phyloP scores from a whole-genome alignment of 2,888 invertebrate genomes.

The Habrosyne pyritoides region DNA sequence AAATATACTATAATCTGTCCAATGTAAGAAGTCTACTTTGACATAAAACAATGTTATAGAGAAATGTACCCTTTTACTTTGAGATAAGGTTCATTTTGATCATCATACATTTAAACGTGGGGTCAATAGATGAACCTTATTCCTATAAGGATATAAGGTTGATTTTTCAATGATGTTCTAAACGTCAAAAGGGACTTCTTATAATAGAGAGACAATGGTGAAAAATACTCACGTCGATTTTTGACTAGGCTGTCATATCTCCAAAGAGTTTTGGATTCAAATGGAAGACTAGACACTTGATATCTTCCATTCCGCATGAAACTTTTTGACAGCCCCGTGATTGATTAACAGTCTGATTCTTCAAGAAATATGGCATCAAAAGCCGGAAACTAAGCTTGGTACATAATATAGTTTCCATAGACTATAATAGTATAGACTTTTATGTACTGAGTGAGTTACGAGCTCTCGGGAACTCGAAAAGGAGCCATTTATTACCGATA shows the following conservation, averaged over 20 bases:
- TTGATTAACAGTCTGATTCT: background rate
- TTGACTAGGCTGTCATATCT: background rate
- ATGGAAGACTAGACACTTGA: background rate
- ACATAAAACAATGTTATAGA: too few species aligned
- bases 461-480: constrained; percentile 33
- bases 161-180: too few species aligned
- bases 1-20: too few species aligned
- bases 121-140: too few species aligned
- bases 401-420: background rate
- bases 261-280: background rate
- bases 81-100: too few species aligned
- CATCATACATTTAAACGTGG: too few species aligned
- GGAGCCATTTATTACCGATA: constrained; percentile 43
- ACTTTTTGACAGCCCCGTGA: background rate
- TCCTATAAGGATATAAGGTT: too few species aligned
- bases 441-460: constrained; percentile 39
- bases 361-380: background rate
- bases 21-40: too few species aligned
- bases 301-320: background rate
- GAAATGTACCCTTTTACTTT: too few species aligned
- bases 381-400: background rate
- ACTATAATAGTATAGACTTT: constrained; percentile 23
- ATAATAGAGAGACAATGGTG: too few species aligned
- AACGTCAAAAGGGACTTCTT: too few species aligned
- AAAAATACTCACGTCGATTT: background rate